phyloP scores from a whole-genome alignment of 1,140 invertebrate species.

The Dendroctonus ponderosae region DNA sequence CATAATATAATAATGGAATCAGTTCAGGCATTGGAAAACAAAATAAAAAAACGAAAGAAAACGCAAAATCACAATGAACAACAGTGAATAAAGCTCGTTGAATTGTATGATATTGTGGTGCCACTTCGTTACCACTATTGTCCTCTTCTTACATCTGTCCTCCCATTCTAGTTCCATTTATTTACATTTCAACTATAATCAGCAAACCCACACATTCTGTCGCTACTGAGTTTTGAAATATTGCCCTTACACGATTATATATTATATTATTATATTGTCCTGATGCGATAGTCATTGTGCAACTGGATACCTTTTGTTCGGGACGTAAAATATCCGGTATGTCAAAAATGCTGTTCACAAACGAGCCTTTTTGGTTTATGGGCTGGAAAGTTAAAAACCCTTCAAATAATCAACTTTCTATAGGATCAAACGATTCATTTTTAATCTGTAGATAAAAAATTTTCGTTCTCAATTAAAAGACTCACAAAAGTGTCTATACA shows the following conservation, averaged over 20 bases:
- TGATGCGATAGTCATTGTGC: conserved; percentile 15
- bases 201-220: conserved; percentile 34
- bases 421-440: too few relatives aligned
- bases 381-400: too few relatives aligned
- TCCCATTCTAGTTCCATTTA: conserved; percentile 35
- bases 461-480: too few relatives aligned
- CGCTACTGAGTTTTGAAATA: conserved; percentile 32
- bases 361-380: too few relatives aligned
- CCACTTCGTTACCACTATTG: conserved; percentile 44
- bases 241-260: conserved; percentile 2
- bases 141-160: conserved; percentile 40
- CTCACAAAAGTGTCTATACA: too few relatives aligned
- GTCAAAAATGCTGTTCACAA: too few relatives aligned
- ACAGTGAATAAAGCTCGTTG: conserved; percentile 24
- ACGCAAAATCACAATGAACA: conserved; percentile 14
- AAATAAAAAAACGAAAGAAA: conserved; percentile 8
- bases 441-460: too few relatives aligned
- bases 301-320: conserved; percentile 19
- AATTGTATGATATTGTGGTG: conserved; percentile 36
- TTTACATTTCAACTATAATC: conserved; percentile 34
- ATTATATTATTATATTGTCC: not conserved
- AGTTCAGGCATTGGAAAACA: conserved; percentile 3
- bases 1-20: conserved; percentile 3
- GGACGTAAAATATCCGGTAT: too few relatives aligned
- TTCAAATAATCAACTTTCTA: too few relatives aligned